Conservation (phyloP, 2,888 invertebrate species). For the Drosophila tripunctata region DNA sequence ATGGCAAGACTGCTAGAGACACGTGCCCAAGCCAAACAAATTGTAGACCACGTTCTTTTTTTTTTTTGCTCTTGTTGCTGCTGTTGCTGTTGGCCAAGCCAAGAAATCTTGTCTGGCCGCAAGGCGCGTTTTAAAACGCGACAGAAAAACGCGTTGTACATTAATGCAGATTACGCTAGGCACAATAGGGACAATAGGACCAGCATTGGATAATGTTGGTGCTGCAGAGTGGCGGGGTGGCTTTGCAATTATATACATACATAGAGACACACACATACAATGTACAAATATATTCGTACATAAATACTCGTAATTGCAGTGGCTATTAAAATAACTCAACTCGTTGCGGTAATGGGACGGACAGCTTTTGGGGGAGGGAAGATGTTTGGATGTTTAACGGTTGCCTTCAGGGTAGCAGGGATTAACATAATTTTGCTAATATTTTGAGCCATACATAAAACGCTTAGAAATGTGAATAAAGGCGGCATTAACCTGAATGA, state of each 20-base stretch:
- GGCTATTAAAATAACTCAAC: slow-evolving; percentile 66
- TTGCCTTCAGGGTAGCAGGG: slow-evolving; percentile 29
- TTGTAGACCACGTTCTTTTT: not conserved
- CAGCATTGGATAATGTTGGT: not conserved
- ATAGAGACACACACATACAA: too few species aligned
- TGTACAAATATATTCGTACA: slow-evolving; percentile 24
- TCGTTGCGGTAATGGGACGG: slow-evolving; percentile 29
- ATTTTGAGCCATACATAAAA: slow-evolving; percentile 59
- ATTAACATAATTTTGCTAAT: slow-evolving; percentile 69
- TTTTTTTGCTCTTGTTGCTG: slow-evolving; percentile 5
- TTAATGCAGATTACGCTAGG: slow-evolving; percentile 15
- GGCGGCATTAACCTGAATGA: slow-evolving; percentile 68
- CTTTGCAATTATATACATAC: slow-evolving; percentile 18
- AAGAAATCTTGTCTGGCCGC: not conserved
- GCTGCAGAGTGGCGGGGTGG: not conserved
- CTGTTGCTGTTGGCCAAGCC: not conserved
- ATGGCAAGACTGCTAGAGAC: not conserved
- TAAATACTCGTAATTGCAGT: slow-evolving; percentile 55
- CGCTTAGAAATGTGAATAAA: slow-evolving; percentile 72
- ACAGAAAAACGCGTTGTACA: slow-evolving; percentile 20
- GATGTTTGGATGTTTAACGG: slow-evolving; percentile 31
- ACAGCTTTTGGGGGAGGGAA: slow-evolving; percentile 12
- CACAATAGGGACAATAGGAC: slow-evolving; percentile 19
- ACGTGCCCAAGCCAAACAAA: not conserved
- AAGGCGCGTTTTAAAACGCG: slow-evolving; percentile 35